Evolutionary conservation across 2,888 invertebrate genomes (phyloP), one percentile per base, ranked within the genome.

Genomic region (Lithodes maja): DNA sequence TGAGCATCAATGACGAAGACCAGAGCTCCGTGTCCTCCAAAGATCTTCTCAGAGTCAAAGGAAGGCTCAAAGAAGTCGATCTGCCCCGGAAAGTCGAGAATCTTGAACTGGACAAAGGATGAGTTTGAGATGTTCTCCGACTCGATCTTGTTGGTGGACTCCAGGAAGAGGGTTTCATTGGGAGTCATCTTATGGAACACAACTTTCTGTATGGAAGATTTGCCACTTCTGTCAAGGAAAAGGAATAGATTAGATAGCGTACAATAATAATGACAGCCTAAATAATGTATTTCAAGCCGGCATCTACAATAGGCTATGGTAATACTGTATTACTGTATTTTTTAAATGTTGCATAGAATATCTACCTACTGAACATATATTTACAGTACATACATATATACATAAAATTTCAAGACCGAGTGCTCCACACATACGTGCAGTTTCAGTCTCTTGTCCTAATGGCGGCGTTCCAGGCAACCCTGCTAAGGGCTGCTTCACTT

Each of bases 181-280:
- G 99, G 99, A 1, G 99, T 99, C 98, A 99, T 99, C 95, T 99
- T 99, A 94, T 99, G 99, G 94, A 99, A 99, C n/a, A 99, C 99
- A 2, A 99, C 99, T 95, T 99, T 99, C 94, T 99, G 98, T 93
- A 99, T 99, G 0, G 99, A 99, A 84, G 99, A 99, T 94, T 99
- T 99, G 81, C 99, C 99, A 93, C 99, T 99, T 94, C 99, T 97
- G 93, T 92, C 95, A 95, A 89, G 54, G n/a, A 68, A 12, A 68
- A 52, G 9, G 75, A 53, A 55, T 49, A 9, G 2, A 17, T 15
- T 33, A 33, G 33, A 33, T 33, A 33, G 33, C 33, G 33, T 33
- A 33, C 33, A 33, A 33, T 33, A 33, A 33, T 33, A 33, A 33
- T 33, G 33, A 33, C 33, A 33, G 33, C 33, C 33, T 33, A 33